phyloP scores from a whole-genome alignment of 2,797 vertebrate species.

The Acrocephalus scirpaceus region DNA sequence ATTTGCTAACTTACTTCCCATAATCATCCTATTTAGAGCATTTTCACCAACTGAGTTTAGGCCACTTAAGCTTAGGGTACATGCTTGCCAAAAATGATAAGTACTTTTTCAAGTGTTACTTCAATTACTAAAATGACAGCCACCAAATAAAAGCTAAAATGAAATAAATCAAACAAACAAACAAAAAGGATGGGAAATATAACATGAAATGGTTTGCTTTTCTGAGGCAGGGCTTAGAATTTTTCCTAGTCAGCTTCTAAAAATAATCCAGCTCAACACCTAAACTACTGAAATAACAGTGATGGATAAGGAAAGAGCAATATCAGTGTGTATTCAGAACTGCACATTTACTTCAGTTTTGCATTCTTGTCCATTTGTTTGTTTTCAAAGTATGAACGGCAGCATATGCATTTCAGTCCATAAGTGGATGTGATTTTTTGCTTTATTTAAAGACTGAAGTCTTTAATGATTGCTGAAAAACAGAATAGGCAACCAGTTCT shows the following conservation, averaged over 20 bases:
- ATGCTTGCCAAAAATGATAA: neutral
- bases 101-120: neutral
- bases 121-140: neutral
- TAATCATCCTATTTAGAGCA: neutral
- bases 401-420: neutral
- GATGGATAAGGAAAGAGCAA: neutral
- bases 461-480: neutral
- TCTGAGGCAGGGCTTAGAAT: neutral
- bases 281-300: neutral
- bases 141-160: neutral
- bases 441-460: neutral
- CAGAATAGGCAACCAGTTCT: neutral
- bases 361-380: neutral
- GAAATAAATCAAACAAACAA: neutral
- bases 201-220: neutral
- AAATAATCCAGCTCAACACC: neutral
- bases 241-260: neutral
- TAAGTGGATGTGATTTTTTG: neutral
- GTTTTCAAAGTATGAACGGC: neutral
- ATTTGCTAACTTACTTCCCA: neutral
- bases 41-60: neutral
- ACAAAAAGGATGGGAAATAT: neutral
- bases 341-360: neutral
- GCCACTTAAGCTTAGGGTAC: neutral
- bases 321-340: neutral